Percentiles rank a stretch among this genome's conserved stretches.
Conservation (phyloP, 2,888 invertebrate species). For the Melanostoma mellinum region DNA sequence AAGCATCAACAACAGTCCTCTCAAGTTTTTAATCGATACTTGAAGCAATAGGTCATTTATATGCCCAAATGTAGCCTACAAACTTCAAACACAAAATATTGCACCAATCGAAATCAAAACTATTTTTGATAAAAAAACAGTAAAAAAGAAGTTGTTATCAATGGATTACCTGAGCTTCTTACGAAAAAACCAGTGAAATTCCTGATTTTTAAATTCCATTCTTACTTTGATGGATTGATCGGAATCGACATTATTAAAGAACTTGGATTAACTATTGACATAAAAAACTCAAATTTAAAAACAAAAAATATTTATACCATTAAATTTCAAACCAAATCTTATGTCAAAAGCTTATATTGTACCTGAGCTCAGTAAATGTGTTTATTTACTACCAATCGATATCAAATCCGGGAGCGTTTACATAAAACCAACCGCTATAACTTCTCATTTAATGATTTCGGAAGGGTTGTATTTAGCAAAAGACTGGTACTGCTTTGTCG, state of each 20-base stretch:
- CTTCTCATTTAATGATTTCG: too few species aligned
- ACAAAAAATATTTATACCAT: background rate
- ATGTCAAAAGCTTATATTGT: conserved; percentile 9
- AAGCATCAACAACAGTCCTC: too few species aligned
- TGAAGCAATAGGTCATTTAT: too few species aligned
- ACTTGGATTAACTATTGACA: background rate
- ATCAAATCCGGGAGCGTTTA: conserved; percentile 12
- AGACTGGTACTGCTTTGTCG: background rate
- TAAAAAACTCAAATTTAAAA: conserved; percentile 4
- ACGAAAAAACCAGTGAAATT: conserved; percentile 1
- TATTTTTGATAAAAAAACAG: too few species aligned
- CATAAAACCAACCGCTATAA: background rate
- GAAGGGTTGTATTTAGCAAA: background rate
- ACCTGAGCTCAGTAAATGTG: background rate
- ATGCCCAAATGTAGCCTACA: too few species aligned
- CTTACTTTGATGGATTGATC: too few species aligned
- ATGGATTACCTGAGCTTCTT: too few species aligned
- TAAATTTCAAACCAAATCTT: conserved; percentile 12
- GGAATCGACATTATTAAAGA: background rate
- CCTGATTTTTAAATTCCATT: too few species aligned
- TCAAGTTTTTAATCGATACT: too few species aligned
- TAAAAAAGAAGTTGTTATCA: background rate
- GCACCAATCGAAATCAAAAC: too few species aligned
- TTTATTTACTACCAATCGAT: conserved; percentile 1
- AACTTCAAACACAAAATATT: too few species aligned